phyloP scores from a whole-genome alignment of 1,140 invertebrate genomes.

The Scaptodrosophila lebanonensis region DNA sequence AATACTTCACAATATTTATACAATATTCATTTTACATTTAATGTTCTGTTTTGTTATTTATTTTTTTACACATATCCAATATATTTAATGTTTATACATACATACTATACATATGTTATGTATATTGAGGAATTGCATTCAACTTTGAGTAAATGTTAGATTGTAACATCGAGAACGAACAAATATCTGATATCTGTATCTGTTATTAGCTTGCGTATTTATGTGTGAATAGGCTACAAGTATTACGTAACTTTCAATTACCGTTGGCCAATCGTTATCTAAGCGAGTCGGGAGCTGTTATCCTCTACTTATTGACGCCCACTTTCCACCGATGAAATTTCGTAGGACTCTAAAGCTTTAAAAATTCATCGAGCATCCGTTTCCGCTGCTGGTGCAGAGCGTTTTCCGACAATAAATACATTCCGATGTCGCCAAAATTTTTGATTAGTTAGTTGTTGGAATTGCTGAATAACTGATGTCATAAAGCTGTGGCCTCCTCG shows the following conservation, averaged over 20 bases:
- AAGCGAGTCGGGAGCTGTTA: too few relatives aligned
- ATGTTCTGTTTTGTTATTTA: slow-evolving; percentile 52
- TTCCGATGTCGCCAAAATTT: slow-evolving; percentile 70
- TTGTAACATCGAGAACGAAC: slow-evolving; percentile 62
- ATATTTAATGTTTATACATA: slow-evolving; percentile 13
- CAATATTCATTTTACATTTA: slow-evolving; percentile 56
- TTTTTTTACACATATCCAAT: slow-evolving; percentile 39
- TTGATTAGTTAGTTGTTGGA: slow-evolving; percentile 76
- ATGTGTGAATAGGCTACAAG: not conserved
- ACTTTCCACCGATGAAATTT: not conserved
- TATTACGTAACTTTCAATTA: not conserved
- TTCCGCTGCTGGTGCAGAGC: slow-evolving; percentile 69
- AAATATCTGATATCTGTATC: slow-evolving; percentile 62
- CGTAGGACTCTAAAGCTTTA: slow-evolving; percentile 43
- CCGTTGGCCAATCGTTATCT: not conserved
- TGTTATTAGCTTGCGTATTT: slow-evolving; percentile 12
- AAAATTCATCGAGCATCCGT: slow-evolving; percentile 65
- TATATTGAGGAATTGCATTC: slow-evolving; percentile 32
- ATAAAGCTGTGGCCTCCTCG: slow-evolving; percentile 72
- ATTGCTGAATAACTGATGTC: slow-evolving; percentile 72
- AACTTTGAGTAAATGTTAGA: slow-evolving; percentile 39
- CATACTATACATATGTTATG: too few relatives aligned
- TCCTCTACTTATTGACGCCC: not conserved
- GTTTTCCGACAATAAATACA: slow-evolving; percentile 67
- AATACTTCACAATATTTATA: slow-evolving; percentile 38